Conservation (phyloP, 2,113 vertebrate species). For the Epinephelus lanceolatus region DNA sequence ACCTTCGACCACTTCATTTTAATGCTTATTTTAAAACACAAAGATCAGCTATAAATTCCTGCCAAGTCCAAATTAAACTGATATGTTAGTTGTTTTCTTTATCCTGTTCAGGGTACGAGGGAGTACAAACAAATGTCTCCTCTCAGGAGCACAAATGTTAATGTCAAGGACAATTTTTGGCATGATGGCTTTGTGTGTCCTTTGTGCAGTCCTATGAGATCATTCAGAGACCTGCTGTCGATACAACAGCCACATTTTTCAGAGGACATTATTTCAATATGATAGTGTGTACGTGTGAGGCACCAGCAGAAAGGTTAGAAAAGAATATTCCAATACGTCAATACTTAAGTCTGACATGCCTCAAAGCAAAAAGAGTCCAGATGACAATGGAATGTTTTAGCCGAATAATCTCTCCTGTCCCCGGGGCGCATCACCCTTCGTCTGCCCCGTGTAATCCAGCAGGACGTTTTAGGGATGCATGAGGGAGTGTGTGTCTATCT, state of each 20-base stretch:
- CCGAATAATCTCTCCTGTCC: slow-evolving; percentile 63
- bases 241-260: slow-evolving; percentile 25
- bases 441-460: slow-evolving; percentile 60
- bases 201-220: slow-evolving; percentile 2
- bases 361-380: slow-evolving; percentile 41
- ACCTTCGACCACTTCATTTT: background rate
- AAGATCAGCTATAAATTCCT: background rate
- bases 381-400: slow-evolving; percentile 56
- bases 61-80: background rate
- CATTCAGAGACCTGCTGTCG: background rate
- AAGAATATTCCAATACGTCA: slow-evolving; percentile 30
- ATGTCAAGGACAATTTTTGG: slow-evolving; percentile 41
- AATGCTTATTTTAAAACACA: background rate
- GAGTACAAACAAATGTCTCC: background rate
- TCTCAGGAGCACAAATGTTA: slow-evolving; percentile 16
- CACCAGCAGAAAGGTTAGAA: slow-evolving; percentile 2
- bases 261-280: slow-evolving; percentile 9
- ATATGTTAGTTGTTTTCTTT: background rate
- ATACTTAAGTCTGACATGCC: slow-evolving; percentile 20
- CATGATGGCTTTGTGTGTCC: slow-evolving; percentile 3
- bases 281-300: background rate
- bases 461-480: slow-evolving; percentile 42
- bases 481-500: slow-evolving; percentile 13
- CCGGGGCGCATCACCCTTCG: slow-evolving; percentile 51
- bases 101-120: background rate